Base-by-base conservation (phyloP, 2,113 vertebrate genomes). In the Pomatostomus ruficeps region DNA sequence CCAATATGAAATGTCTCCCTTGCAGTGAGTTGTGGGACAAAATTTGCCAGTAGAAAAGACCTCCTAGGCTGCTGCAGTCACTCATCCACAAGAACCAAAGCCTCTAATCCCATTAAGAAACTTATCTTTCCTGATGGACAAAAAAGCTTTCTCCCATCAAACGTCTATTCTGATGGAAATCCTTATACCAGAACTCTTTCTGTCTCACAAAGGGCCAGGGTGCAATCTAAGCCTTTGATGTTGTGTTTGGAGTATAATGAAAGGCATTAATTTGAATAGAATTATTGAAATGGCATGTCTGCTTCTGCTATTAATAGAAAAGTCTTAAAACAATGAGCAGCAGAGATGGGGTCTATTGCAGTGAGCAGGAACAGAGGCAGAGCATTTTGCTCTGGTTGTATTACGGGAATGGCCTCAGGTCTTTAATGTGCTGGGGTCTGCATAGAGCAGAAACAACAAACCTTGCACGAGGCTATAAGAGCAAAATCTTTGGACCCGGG, bases 201-300 rank as follows among this genome's bases (percentile, higher is more conserved):
- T 91, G 72, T 52, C 72, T 93, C 79, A 95, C 82, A 95, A 91
- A 95, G 68, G 90, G 89, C 89, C 72, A 86, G 90, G 93, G 94
- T 96, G 85, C 88, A 96, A 97, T 83, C 82, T 93, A 71, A 83
- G 91, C 93, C 91, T 96, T 95, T 96, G 94, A 93, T 95, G 94
- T 91, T 90, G 88, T 96, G 61, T 96, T 96, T 94, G 90, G 88
- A 96, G 90, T 62, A 94, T 94, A 97, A 97, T 96, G 95, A 96
- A 95, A 96, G 82, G 93, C 93, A 97, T 96, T 96, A 91, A 97
- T 97, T 97, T 97, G 94, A 96, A 96, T 96, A 94, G 93, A 96
- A 95, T 96, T 96, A 96, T 92, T 97, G 95, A 96, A 96, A 96
- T 97, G 82, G 85, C 65, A 90, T 94, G 94, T 94, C 95, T 96